Base-by-base conservation (phyloP, 2,888 invertebrate species). In the Bombylius discolor region DNA sequence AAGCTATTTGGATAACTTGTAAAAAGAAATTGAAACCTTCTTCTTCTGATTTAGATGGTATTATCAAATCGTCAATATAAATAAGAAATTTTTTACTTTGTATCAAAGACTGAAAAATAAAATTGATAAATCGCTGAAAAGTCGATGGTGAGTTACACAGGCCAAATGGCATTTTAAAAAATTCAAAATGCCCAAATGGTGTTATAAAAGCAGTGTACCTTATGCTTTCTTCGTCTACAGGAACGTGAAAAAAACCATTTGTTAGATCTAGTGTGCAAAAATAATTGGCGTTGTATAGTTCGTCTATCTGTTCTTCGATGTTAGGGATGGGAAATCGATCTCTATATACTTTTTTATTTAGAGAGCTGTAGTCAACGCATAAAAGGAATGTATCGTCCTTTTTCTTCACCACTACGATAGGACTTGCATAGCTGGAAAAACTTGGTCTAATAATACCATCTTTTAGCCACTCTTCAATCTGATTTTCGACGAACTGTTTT, bases 301-400 rank as follows among this genome's bases (percentile, higher is more conserved):
- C 8, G 36, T 53, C 53, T 23, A 71, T 60, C 12, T 63, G 64
- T 56, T 69, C 69, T 53, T 70, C 67, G 13, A 71, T 70, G 5
- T 68, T 45, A 3, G 71, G 69, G 31, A 71, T 51, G 2, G 67
- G 68, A 56, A 60, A 66, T 52, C 60, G 58, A 39, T 67, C 66
- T 36, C 36, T 36, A 8, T 6, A 6, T 8, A 8, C 8, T 50
- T 65, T 66, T 3, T 59, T 55, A 59, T 73, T 72, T 5, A 71
- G 47, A 14, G 56, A 56, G 14, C 71, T 54, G 56, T 67, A 73
- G 55, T 72, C 70, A 0, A 71, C 62, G 56, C 70, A 71, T 57
- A 44, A 5, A 7, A 5, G 44, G 5, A 9, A 23, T 47, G n/a
- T 5, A n/a, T 9, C 44, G 9, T 44, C n/a, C 33, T 49, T 49